Conservation (phyloP, 2,113 vertebrate genomes). For the Arvicanthis niloticus region DNA sequence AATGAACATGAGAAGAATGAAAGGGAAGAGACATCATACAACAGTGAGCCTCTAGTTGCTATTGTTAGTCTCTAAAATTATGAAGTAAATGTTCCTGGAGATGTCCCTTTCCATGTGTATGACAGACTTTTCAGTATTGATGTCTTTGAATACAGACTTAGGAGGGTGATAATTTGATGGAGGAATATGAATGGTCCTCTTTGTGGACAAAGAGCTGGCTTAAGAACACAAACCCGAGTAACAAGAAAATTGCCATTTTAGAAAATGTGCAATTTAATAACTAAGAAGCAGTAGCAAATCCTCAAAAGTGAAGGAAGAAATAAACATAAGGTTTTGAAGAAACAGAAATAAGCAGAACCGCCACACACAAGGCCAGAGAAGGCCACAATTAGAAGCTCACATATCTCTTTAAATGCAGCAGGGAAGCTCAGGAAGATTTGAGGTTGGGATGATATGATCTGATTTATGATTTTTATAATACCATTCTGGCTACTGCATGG, state of each 20-base stretch:
- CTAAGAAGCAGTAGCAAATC: neutral
- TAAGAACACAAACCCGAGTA: neutral
- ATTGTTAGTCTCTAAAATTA: neutral
- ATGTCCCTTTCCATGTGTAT: neutral
- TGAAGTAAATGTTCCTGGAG: neutral
- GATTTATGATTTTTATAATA: slow-evolving; percentile 15
- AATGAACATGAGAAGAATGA: neutral
- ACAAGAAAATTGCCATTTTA: neutral
- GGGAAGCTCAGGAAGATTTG: neutral
- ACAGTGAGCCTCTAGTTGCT: neutral
- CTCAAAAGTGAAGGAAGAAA: neutral
- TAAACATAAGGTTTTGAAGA: neutral
- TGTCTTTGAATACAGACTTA: neutral
- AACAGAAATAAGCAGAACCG: neutral
- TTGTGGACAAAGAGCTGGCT: neutral
- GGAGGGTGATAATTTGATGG: neutral
- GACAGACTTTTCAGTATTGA: neutral
- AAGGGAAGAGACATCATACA: rapidly evolving
- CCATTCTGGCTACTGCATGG: neutral
- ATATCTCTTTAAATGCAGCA: neutral
- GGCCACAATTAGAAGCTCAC: neutral
- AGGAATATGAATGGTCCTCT: neutral
- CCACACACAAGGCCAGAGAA: neutral
- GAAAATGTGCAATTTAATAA: neutral
- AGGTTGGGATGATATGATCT: neutral